phyloP scores from a whole-genome alignment of 2,797 vertebrate species.

The Tokudaia muenninki region DNA sequence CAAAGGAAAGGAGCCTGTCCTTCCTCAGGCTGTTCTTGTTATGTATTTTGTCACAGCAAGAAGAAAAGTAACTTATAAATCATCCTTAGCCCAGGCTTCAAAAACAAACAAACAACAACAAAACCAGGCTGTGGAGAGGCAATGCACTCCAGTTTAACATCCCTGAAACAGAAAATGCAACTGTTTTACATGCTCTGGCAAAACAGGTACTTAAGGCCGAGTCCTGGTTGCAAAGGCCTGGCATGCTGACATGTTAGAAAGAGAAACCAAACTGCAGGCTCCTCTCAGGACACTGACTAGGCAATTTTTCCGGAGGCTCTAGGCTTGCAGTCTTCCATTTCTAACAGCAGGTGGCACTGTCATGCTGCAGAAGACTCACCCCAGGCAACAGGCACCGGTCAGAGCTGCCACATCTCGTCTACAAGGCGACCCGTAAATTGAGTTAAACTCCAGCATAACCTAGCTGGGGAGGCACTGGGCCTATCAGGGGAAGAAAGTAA shows the following conservation, averaged over 20 bases:
- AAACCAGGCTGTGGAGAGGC: not conserved
- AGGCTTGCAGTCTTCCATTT: not conserved
- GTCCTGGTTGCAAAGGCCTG: not conserved
- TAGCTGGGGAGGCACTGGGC: not conserved
- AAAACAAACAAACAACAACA: not conserved
- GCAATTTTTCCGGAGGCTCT: not conserved
- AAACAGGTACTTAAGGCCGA: not conserved
- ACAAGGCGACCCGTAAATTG: not conserved
- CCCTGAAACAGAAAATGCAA: not conserved
- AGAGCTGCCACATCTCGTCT: too few relatives aligned
- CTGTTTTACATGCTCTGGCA: not conserved
- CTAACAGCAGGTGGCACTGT: not conserved
- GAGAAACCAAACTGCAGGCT: not conserved
- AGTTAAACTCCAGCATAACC: not conserved
- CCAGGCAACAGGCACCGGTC: not conserved
- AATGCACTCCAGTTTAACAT: not conserved
- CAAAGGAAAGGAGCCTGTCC: too few relatives aligned
- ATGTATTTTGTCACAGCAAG: not conserved
- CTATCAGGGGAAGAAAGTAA: not conserved
- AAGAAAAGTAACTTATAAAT: not conserved
- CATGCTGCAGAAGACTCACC: not conserved
- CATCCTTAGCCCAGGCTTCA: not conserved
- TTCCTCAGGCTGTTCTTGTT: not conserved
- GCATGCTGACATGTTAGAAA: not conserved
- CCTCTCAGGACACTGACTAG: not conserved